phyloP scores from a whole-genome alignment of 2,113 vertebrate genomes.

The Cygnus atratus region DNA sequence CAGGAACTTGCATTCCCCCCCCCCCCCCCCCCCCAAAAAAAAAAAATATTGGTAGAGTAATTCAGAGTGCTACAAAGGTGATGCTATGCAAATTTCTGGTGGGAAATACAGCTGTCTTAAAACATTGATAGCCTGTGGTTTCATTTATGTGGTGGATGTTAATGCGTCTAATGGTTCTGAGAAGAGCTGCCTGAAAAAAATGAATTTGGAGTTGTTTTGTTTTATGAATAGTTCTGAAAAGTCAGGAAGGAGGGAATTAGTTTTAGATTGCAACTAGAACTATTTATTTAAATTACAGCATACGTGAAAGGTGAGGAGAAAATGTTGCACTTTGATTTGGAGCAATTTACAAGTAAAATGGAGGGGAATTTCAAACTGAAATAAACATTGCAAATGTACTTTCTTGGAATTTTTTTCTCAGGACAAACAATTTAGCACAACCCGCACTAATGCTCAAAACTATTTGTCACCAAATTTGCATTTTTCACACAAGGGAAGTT shows the following conservation, averaged over 20 bases:
- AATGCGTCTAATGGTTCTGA: constrained; percentile 64
- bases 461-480: constrained; percentile 67
- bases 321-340: constrained; percentile 60
- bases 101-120: constrained; percentile 63
- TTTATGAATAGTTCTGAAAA: constrained; percentile 55
- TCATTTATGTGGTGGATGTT: constrained; percentile 69
- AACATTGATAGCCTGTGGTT: constrained; percentile 71
- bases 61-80: constrained; percentile 45
- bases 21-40: neutral
- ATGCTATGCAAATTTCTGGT: constrained; percentile 65
- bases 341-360: constrained; percentile 71
- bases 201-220: constrained; percentile 49
- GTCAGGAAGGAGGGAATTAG: constrained; percentile 60
- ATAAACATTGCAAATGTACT: constrained; percentile 70
- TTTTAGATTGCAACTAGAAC: constrained; percentile 36
- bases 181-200: constrained; percentile 53
- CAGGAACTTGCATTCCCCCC: neutral
- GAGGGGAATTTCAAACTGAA: constrained; percentile 64
- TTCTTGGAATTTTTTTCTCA: constrained; percentile 67
- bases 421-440: constrained; percentile 58
- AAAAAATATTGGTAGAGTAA: constrained; percentile 8
- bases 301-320: constrained; percentile 54
- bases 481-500: constrained; percentile 55
- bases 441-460: constrained; percentile 23
- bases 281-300: constrained; percentile 65